A percentile compares a stretch with the other conserved stretches of the same genome.
Conservation (phyloP, 2,797 vertebrate species). For the Anas bahamensis region DNA sequence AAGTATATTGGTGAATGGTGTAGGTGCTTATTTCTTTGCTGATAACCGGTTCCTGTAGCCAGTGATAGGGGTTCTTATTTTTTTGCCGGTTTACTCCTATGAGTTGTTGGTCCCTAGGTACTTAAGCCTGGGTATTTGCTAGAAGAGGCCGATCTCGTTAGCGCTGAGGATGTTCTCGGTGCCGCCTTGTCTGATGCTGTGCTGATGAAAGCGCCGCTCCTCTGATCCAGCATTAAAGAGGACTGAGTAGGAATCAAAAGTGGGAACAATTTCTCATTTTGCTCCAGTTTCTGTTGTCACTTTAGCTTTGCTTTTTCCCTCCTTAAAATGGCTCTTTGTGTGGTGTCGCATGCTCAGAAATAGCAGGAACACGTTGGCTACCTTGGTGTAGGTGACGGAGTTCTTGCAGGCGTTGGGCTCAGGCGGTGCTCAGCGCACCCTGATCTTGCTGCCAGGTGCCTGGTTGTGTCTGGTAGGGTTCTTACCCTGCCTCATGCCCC, state of each 20-base stretch:
- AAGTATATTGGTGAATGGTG: fast-evolving
- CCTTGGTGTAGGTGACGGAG: neutral
- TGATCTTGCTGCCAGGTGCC: neutral
- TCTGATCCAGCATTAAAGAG: slow-evolving; percentile 48
- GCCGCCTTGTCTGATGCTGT: neutral
- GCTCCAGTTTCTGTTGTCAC: slow-evolving; percentile 16
- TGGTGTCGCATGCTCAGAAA: neutral
- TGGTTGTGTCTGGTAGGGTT: neutral
- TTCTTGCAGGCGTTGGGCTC: fast-evolving
- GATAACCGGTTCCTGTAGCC: neutral
- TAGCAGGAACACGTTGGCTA: neutral
- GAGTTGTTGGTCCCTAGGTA: neutral
- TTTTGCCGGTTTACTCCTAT: neutral
- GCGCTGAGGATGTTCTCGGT: neutral
- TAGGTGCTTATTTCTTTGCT: neutral
- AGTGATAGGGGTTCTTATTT: neutral
- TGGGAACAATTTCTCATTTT: slow-evolving; percentile 33
- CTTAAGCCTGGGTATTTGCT: neutral
- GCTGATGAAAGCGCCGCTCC: slow-evolving; percentile 13
- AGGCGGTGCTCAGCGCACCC: neutral
- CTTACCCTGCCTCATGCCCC: neutral
- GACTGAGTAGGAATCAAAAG: slow-evolving; percentile 40
- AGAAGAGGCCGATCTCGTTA: slow-evolving; percentile 25
- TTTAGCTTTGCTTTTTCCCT: neutral
- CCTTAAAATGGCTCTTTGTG: neutral